Evolutionary conservation across 2,113 vertebrate genomes (phyloP), one percentile per base, ranked within the genome.

Genomic region (Chloropsis hardwickii): DNA sequence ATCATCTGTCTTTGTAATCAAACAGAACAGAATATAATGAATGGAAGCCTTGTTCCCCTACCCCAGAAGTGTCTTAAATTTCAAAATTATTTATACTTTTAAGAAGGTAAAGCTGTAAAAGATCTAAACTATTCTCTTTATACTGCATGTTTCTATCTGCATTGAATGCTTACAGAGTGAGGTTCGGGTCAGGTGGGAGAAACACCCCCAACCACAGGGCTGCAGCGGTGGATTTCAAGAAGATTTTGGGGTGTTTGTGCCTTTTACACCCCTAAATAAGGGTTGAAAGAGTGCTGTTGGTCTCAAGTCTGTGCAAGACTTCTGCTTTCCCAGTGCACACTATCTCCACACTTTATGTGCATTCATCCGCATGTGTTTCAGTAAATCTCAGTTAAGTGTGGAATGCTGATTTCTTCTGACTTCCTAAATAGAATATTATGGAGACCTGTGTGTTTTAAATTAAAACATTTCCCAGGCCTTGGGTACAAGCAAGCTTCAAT

Each of bases 381-480:
- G 93, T 86, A 95, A 97, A 97, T 96, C 94, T 95, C 80, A 80
- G 61, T 82, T 91, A 89, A 92, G 57, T 90, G 73, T 93, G 88
- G 91, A 92, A 97, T 85, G 76, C 69, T 98, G 92, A 97, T 97
- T 93, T 96, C 60, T 93, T 96, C 92, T 91, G 94, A 97, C 91
- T 97, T 93, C 70, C 66, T 97, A 97, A 96, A 94, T 91, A 97
- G 95, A 90, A 57, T 95, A 89, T 96, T 97, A 97, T 95, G 70
- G 79, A 93, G 96, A 97, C 86, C 62, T 97, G 83, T 79, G 79
- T 95, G 91, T 94, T 97, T 96, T 96, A 95, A 97, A 97, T 97
- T 96, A 96, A 97, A 97, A 97, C 71, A 95, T 92, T 96, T 94
- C 37, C 11, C 37, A 89, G 81, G 81, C 67, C 88, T 88, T 53